Percentiles rank a stretch among this genome's conserved stretches.
Conservation (phyloP, 2,797 vertebrate genomes). For the Schizopygopsis pylzovi region DNA sequence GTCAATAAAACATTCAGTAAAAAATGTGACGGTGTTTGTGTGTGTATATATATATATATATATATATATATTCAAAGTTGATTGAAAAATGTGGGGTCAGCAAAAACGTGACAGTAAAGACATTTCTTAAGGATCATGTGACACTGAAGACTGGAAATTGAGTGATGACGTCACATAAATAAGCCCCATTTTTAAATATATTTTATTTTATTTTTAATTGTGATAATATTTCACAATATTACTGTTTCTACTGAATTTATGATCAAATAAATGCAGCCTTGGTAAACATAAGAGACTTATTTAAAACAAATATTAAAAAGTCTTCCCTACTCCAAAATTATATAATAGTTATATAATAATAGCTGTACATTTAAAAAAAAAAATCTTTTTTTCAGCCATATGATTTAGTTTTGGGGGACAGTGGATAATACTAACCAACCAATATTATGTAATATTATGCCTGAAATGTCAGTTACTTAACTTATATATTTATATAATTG, state of each 20-base stretch:
- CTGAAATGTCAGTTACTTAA: not conserved
- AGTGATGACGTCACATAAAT: not conserved
- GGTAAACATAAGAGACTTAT: not conserved
- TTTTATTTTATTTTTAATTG: not conserved
- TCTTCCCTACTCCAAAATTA: too few species aligned
- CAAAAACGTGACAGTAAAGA: not conserved
- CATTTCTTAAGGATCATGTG: not conserved
- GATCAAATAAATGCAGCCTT: not conserved
- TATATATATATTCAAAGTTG: not conserved
- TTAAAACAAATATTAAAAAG: too few species aligned
- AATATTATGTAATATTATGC: not conserved
- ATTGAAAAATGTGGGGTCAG: not conserved
- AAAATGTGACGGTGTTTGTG: too few species aligned
- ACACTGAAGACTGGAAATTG: not conserved
- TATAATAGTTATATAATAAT: too few species aligned
- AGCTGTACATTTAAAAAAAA: too few species aligned
- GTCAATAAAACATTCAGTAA: too few species aligned
- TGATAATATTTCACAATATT: not conserved
- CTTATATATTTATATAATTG: not conserved
- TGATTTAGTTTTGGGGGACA: too few species aligned
- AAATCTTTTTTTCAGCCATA: too few species aligned
- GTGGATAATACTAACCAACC: not conserved
- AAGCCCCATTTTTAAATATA: not conserved
- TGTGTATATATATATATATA: too few species aligned
- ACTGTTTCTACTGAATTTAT: not conserved